phyloP scores from a whole-genome alignment of 2,113 vertebrate species.

The Pimephales promelas region DNA sequence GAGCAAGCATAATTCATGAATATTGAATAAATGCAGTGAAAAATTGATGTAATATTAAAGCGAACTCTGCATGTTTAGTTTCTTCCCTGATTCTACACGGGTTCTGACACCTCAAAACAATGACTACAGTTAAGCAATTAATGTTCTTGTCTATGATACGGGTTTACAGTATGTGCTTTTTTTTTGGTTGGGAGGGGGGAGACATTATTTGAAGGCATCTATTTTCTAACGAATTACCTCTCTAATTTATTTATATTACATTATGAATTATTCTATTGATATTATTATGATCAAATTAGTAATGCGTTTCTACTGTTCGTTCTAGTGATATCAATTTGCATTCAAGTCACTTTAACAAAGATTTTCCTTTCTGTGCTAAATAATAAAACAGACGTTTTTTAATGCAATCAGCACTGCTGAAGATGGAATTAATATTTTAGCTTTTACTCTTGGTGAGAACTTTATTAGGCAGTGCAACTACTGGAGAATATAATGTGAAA shows the following conservation, averaged over 20 bases:
- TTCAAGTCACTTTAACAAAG: slow-evolving; percentile 81
- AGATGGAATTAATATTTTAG: slow-evolving; percentile 76
- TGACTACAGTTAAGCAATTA: slow-evolving; percentile 67
- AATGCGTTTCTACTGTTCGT: slow-evolving; percentile 71
- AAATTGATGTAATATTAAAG: slow-evolving; percentile 76
- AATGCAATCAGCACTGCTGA: slow-evolving; percentile 74
- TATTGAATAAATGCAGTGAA: slow-evolving; percentile 71
- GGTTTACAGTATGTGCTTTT: slow-evolving; percentile 41
- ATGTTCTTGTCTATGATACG: slow-evolving; percentile 71
- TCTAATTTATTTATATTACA: slow-evolving; percentile 81
- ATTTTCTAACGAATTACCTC: slow-evolving; percentile 79
- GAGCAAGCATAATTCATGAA: slow-evolving; percentile 69
- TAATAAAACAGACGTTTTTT: slow-evolving; percentile 82
- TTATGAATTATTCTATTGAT: slow-evolving; percentile 85
- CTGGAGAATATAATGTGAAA: slow-evolving; percentile 36
- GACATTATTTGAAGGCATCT: slow-evolving; percentile 77
- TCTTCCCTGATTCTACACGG: slow-evolving; percentile 59
- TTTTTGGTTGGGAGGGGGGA: slow-evolving; percentile 52
- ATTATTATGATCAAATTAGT: slow-evolving; percentile 81
- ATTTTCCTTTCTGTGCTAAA: slow-evolving; percentile 81
- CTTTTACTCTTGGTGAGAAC: slow-evolving; percentile 70
- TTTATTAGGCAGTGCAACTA: slow-evolving; percentile 70
- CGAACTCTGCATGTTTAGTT: slow-evolving; percentile 70
- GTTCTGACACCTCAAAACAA: slow-evolving; percentile 61
- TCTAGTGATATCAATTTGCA: slow-evolving; percentile 79